phyloP scores from a whole-genome alignment of 2,888 invertebrate species.

The Andricus quercusramuli region DNA sequence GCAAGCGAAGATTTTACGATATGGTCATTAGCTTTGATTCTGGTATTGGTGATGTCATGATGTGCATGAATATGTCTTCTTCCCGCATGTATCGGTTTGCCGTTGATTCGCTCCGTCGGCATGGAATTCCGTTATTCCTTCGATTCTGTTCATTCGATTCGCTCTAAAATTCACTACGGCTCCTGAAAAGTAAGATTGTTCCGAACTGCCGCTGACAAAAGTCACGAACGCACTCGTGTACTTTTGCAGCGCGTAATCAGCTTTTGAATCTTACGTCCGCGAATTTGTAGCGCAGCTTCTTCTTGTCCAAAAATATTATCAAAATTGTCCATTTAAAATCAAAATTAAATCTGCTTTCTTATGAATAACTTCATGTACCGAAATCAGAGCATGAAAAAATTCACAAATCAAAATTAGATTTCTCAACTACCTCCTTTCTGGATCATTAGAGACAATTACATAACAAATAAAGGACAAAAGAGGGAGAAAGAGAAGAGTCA shows the following conservation, averaged over 20 bases:
- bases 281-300: background rate
- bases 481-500: too few relatives aligned
- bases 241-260: background rate
- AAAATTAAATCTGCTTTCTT: background rate
- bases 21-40: conserved; percentile 51
- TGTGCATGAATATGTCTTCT: conserved; percentile 1
- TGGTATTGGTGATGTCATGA: conserved; percentile 43
- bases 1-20: conserved; percentile 55
- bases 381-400: too few relatives aligned
- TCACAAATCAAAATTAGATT: too few relatives aligned
- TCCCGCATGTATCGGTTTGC: conserved; percentile 1
- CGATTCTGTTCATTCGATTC: conserved; percentile 37
- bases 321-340: background rate
- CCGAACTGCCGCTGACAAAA: background rate
- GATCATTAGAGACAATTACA: background rate
- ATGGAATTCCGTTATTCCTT: conserved; percentile 33
- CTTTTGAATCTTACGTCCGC: background rate
- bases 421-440: too few relatives aligned
- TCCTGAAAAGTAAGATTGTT: conserved; percentile 5
- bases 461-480: too few relatives aligned
- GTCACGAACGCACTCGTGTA: background rate
- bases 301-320: too few relatives aligned
- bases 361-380: background rate
- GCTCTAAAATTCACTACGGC: conserved; percentile 21
- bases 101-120: conserved; percentile 20